Evolutionary conservation across 2,113 vertebrate genomes (phyloP).

Genomic region (Danio rerio): DNA sequence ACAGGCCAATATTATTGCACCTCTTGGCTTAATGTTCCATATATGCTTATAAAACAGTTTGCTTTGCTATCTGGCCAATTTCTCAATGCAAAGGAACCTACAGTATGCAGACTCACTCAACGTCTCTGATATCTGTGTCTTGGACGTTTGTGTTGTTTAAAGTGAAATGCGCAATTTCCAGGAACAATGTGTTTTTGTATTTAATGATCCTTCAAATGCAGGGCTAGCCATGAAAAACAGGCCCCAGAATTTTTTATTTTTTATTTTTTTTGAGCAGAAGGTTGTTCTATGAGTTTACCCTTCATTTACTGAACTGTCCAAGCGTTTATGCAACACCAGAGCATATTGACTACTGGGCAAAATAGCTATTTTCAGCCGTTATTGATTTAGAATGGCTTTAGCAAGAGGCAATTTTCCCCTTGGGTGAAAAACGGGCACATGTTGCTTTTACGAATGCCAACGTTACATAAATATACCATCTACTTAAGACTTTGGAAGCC

Average conservation of each 20-base stretch:
- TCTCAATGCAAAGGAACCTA: constrained; percentile 32
- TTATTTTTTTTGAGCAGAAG: constrained; percentile 29
- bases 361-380: constrained; percentile 48
- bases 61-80: constrained; percentile 35
- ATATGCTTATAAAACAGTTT: constrained; percentile 9
- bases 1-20: neutral
- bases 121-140: constrained; percentile 52
- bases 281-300: constrained; percentile 52
- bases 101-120: constrained; percentile 41
- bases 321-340: constrained; percentile 50
- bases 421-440: constrained; percentile 19
- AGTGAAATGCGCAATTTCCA: constrained; percentile 55
- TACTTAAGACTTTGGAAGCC: constrained; percentile 32
- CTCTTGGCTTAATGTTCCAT: neutral
- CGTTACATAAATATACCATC: constrained; percentile 45
- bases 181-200: constrained; percentile 59
- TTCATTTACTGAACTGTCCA: constrained; percentile 55
- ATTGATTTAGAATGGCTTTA: constrained; percentile 47
- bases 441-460: constrained; percentile 47
- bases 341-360: constrained; percentile 49
- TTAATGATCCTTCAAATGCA: constrained; percentile 52
- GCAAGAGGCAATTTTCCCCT: constrained; percentile 20
- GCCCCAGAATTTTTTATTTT: neutral
- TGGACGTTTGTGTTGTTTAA: constrained; percentile 54
- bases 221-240: constrained; percentile 57